phyloP scores from a whole-genome alignment of 2,797 vertebrate species.

The Sebastes wilsoni region DNA sequence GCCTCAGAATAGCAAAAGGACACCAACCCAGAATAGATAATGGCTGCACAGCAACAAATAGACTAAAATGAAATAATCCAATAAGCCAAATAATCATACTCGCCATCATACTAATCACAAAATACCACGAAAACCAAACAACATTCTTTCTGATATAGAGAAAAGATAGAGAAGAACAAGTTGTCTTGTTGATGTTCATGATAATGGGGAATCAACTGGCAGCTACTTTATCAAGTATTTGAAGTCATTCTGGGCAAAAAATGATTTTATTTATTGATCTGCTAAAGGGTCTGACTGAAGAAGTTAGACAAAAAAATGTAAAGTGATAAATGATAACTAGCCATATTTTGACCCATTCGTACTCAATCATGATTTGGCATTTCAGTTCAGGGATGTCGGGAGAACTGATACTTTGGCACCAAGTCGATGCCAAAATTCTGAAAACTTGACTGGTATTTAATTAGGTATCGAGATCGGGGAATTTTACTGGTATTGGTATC shows the following conservation, averaged over 20 bases:
- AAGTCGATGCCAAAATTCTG: too few relatives aligned
- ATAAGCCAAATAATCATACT: not conserved
- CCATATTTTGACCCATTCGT: not conserved
- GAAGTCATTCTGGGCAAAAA: not conserved
- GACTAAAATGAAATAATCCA: not conserved
- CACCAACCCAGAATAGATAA: not conserved
- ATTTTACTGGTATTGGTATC: too few relatives aligned
- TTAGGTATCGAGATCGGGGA: too few relatives aligned
- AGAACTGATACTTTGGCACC: too few relatives aligned
- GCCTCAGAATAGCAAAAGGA: not conserved
- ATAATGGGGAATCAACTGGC: not conserved
- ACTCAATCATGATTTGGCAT: not conserved
- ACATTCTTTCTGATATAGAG: not conserved
- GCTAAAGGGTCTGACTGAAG: not conserved
- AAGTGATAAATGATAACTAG: not conserved
- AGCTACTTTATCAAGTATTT: not conserved
- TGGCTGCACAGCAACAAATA: not conserved
- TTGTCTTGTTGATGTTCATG: not conserved
- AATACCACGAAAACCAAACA: not conserved
- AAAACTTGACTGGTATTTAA: too few relatives aligned
- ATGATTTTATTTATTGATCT: not conserved
- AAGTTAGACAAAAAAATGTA: not conserved
- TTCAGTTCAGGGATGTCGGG: not conserved
- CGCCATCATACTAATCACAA: not conserved
- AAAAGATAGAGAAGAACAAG: not conserved